These are phyloP conservation scores for Takifugu ocellatus DNA, from an alignment of 2,797 vertebrate species.

Conservation along the genomic window DNA sequence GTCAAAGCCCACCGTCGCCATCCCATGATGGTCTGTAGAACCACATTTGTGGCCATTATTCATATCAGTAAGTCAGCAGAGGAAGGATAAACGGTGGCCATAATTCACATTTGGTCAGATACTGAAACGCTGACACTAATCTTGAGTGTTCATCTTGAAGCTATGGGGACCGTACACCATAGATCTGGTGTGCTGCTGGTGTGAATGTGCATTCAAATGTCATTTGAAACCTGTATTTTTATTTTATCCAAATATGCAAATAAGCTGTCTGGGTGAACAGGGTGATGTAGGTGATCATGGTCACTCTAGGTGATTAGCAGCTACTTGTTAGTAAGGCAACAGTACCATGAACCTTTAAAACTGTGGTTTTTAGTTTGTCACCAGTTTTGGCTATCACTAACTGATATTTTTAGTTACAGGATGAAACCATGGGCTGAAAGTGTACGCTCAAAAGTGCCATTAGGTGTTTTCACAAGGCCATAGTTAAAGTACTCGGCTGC, in stretches of 20 bases:
- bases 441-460: conserved; percentile 36
- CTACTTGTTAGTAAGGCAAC: not conserved
- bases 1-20: too few species aligned
- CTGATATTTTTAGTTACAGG: conserved; percentile 29
- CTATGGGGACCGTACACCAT: not conserved
- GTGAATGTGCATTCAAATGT: too few species aligned
- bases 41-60: too few species aligned
- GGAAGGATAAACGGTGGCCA: too few species aligned
- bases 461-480: conserved; percentile 54
- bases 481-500: conserved; percentile 54
- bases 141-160: not conserved
- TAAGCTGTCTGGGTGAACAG: not conserved
- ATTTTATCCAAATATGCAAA: too few species aligned
- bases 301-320: not conserved
- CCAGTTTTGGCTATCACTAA: conserved; percentile 17
- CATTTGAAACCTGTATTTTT: too few species aligned
- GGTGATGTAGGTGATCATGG: not conserved
- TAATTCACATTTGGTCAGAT: not conserved
- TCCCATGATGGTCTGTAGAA: too few species aligned
- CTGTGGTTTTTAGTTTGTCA: not conserved
- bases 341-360: not conserved
- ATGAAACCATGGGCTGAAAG: conserved; percentile 14
- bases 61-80: too few species aligned
- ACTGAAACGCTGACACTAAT: not conserved
- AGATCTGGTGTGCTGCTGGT: not conserved